These are phyloP conservation scores for Sesia bembeciformis DNA, from an alignment of 2,888 invertebrate genomes.

Conservation along the genomic window DNA sequence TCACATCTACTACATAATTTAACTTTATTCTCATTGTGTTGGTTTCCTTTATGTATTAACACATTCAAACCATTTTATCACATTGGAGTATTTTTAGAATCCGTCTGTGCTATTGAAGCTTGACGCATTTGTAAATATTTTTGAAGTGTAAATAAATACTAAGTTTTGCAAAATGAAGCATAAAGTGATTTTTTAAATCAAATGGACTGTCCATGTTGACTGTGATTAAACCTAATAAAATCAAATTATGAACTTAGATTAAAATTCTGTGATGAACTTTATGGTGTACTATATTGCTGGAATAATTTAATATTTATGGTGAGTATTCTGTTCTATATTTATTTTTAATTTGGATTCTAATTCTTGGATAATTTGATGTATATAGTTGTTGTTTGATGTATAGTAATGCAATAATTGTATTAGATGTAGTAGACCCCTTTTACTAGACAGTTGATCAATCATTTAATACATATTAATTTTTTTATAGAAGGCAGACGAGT, in stretches of 20 bases:
- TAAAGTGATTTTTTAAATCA: slow-evolving; percentile 1
- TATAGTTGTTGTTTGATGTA: too few relatives aligned
- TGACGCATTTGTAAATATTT: slow-evolving; percentile 56
- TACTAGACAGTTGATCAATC: too few relatives aligned
- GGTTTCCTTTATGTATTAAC: slow-evolving; percentile 40
- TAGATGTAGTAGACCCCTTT: too few relatives aligned
- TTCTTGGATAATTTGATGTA: too few relatives aligned
- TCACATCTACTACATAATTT: slow-evolving; percentile 36
- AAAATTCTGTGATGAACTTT: neutral
- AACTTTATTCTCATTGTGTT: slow-evolving; percentile 52
- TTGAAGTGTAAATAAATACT: slow-evolving; percentile 22
- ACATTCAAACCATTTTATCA: slow-evolving; percentile 66
- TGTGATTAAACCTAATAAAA: neutral
- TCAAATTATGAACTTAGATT: neutral
- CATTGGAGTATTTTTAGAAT: slow-evolving; percentile 67
- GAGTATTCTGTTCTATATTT: slow-evolving; percentile 19
- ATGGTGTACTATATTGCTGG: neutral
- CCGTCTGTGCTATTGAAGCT: slow-evolving; percentile 48
- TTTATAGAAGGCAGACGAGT: too few relatives aligned
- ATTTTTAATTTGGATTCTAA: too few relatives aligned
- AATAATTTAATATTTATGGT: slow-evolving; percentile 52
- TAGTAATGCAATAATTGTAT: too few relatives aligned
- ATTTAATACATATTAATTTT: too few relatives aligned
- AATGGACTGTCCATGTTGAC: neutral
- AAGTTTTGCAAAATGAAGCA: slow-evolving; percentile 5